These are phyloP conservation scores for Paralichthys olivaceus DNA, from an alignment of 2,113 vertebrate species.

Conservation along the genomic window DNA sequence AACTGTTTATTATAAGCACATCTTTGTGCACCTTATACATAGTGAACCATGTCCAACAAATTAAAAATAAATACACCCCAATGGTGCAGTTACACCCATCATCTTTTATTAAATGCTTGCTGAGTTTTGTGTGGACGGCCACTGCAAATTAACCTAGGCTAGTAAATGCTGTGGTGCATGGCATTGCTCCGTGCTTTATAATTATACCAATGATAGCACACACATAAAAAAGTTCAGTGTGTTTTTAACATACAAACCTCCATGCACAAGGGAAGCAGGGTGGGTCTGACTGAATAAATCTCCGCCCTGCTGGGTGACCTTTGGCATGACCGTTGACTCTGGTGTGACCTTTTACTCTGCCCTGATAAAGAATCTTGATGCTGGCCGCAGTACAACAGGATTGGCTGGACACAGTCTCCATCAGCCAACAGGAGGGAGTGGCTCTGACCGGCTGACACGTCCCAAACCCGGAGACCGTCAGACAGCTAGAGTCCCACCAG, in stretches of 20 bases:
- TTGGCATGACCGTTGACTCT: slow-evolving; percentile 40
- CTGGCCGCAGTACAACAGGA: slow-evolving; percentile 90
- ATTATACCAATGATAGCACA: no score
- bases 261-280: slow-evolving; percentile 85
- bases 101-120: neutral
- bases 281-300: slow-evolving; percentile 77
- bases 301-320: slow-evolving; percentile 67
- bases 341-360: slow-evolving; percentile 2
- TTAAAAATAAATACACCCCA: neutral
- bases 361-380: slow-evolving; percentile 65
- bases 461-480: slow-evolving; percentile 87
- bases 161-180: no score
- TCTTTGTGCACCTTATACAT: neutral
- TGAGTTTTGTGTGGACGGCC: neutral
- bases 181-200: neutral
- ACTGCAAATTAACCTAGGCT: neutral
- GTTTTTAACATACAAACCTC: slow-evolving; percentile 81
- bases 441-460: slow-evolving; percentile 88
- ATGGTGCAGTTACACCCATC: slow-evolving; percentile 1
- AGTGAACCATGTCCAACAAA: neutral
- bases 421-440: slow-evolving; percentile 93
- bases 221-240: neutral
- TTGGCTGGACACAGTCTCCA: slow-evolving; percentile 89
- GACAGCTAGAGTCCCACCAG: slow-evolving; percentile 79
- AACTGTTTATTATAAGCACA: neutral